Conservation (phyloP, 2,113 vertebrate genomes). For the Sapayoa aenigma region DNA sequence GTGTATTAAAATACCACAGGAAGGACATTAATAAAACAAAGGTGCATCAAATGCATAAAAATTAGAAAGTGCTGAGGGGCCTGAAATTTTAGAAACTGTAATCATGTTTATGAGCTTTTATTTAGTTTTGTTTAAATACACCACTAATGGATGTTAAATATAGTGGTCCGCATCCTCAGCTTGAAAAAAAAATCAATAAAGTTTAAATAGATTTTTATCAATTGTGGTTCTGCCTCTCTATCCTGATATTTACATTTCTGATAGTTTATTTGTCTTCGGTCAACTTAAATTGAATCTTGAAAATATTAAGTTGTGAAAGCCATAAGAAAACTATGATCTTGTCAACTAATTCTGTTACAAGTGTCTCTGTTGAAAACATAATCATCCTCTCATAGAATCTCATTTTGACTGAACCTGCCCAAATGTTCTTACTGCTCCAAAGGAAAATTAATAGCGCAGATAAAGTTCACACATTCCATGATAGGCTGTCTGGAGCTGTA, state of each 20-base stretch:
- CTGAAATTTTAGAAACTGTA: constrained; percentile 36
- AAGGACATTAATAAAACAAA: constrained; percentile 42
- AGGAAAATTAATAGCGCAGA: background rate
- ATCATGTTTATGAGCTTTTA: constrained; percentile 8
- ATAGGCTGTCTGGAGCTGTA: background rate
- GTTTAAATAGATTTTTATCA: background rate
- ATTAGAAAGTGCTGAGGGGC: constrained; percentile 26
- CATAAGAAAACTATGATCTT: background rate
- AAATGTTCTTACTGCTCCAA: background rate
- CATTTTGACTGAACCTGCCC: background rate
- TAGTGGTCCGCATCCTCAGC: background rate
- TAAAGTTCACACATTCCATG: rapidly evolving
- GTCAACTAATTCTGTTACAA: background rate
- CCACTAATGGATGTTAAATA: constrained; percentile 51
- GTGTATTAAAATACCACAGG: constrained; percentile 11
- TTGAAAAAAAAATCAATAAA: background rate
- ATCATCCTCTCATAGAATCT: background rate
- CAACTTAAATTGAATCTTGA: background rate
- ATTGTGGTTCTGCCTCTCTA: background rate
- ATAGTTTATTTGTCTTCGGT: background rate
- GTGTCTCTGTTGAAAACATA: background rate
- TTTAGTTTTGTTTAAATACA: constrained; percentile 12
- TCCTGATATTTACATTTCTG: background rate
- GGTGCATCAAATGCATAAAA: background rate
- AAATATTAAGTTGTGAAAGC: background rate